These are phyloP conservation scores for Lagorchestes hirsutus DNA, from an alignment of 2,797 vertebrate genomes.

Conservation along the genomic window DNA sequence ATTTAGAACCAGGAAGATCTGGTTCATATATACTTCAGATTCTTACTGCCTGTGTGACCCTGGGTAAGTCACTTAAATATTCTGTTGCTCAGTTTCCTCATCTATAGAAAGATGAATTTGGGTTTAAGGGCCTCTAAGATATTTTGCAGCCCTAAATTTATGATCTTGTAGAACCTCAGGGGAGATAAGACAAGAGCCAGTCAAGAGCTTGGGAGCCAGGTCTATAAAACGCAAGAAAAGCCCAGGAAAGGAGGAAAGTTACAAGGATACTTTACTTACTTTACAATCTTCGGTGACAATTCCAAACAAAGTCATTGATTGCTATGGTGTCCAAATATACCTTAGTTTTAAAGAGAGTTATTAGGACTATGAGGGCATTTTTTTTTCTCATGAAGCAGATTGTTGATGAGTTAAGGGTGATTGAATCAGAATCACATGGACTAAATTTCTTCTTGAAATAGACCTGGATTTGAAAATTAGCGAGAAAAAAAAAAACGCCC, in stretches of 20 bases:
- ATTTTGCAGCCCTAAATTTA: background rate
- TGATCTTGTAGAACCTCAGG: background rate
- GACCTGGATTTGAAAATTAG: slow-evolving; percentile 73
- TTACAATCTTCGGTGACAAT: background rate
- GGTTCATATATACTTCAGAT: background rate
- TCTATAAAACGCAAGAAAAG: background rate
- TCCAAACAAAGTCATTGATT: background rate
- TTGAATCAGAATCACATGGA: slow-evolving; percentile 77
- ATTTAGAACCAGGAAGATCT: background rate
- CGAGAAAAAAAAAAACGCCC: slow-evolving; percentile 55
- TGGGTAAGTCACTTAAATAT: background rate
- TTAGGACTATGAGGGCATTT: background rate
- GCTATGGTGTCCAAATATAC: slow-evolving; percentile 13
- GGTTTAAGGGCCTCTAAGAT: background rate
- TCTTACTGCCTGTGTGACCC: background rate
- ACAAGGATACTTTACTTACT: background rate
- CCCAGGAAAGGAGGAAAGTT: background rate
- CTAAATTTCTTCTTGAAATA: slow-evolving; percentile 70
- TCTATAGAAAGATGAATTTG: background rate
- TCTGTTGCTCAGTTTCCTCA: background rate
- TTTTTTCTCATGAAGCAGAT: slow-evolving; percentile 35
- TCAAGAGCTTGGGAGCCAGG: background rate
- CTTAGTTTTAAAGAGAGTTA: background rate
- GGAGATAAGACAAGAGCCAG: background rate
- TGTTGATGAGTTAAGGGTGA: slow-evolving; percentile 71